Conservation (phyloP, 1,140 invertebrate species). For the Drosophila carrolli region DNA sequence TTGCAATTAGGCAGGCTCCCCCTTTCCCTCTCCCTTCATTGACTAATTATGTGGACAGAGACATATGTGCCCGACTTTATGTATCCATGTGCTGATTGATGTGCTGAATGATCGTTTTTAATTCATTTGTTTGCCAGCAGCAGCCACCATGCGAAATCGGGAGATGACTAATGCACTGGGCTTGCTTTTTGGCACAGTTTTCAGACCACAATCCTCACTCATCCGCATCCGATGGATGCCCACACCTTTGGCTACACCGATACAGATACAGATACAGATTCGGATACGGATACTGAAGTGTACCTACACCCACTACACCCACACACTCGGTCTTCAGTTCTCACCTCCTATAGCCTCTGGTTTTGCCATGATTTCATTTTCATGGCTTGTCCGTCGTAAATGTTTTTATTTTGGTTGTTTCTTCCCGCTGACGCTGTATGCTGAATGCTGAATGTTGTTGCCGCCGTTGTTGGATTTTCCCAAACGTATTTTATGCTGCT, state of each 20-base stretch:
- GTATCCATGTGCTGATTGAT: constrained; percentile 72
- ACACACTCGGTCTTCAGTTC: constrained; percentile 20
- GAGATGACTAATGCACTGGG: constrained; percentile 59
- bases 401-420: constrained; percentile 65
- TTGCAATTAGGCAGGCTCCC: constrained; percentile 26
- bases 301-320: constrained; percentile 40
- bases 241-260: constrained; percentile 20
- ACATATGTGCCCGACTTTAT: constrained; percentile 25
- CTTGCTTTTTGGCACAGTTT: constrained; percentile 74
- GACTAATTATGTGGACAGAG: constrained; percentile 14
- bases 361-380: constrained; percentile 73
- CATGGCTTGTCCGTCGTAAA: constrained; percentile 56
- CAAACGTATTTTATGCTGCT: constrained; percentile 60
- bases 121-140: constrained; percentile 60
- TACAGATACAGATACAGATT: background rate
- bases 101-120: constrained; percentile 80
- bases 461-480: constrained; percentile 22
- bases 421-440: constrained; percentile 12
- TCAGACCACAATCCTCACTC: constrained; percentile 59
- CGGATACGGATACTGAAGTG: background rate
- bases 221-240: constrained; percentile 55
- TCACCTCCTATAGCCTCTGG: constrained; percentile 8
- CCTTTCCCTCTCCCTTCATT: background rate
- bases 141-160: background rate
- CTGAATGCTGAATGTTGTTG: constrained; percentile 14